A percentile compares a stretch with the other conserved stretches of the same genome.
phyloP scores from a whole-genome alignment of 2,113 vertebrate species.

The Syngnathus typhle region DNA sequence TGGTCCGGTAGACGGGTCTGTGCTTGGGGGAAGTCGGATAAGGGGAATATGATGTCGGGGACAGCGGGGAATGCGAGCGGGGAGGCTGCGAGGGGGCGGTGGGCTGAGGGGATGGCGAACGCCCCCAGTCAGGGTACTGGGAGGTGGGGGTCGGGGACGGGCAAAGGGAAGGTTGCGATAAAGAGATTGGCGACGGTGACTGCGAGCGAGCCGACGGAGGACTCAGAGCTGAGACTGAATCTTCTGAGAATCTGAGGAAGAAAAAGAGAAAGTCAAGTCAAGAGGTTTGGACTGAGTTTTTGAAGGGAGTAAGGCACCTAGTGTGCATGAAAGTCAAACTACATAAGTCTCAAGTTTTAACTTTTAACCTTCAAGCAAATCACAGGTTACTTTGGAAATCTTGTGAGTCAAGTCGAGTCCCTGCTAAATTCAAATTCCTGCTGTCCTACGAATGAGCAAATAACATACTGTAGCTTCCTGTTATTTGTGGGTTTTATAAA shows the following conservation, averaged over 20 bases:
- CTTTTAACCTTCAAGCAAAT: no score
- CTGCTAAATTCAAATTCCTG: neutral
- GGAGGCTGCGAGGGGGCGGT: conserved; percentile 67
- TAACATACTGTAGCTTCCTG: neutral
- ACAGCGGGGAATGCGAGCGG: conserved; percentile 74
- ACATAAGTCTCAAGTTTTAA: no score
- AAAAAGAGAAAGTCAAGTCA: conserved; percentile 18
- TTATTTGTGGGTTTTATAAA: neutral
- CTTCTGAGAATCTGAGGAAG: conserved; percentile 77
- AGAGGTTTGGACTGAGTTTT: neutral
- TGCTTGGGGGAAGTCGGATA: conserved; percentile 76
- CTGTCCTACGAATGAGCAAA: neutral
- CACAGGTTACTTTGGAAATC: neutral
- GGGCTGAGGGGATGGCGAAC: conserved; percentile 75
- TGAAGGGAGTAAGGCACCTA: neutral
- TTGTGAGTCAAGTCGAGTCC: neutral
- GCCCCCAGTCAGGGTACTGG: conserved; percentile 72
- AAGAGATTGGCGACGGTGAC: conserved; percentile 70
- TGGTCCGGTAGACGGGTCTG: conserved; percentile 71
- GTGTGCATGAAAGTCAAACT: neutral
- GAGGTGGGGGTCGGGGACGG: conserved; percentile 60
- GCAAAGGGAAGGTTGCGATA: conserved; percentile 72
- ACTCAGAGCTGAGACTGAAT: conserved; percentile 77
- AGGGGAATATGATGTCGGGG: conserved; percentile 75
- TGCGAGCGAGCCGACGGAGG: conserved; percentile 73